phyloP scores from a whole-genome alignment of 2,113 vertebrate species.

The Erinaceus europaeus region DNA sequence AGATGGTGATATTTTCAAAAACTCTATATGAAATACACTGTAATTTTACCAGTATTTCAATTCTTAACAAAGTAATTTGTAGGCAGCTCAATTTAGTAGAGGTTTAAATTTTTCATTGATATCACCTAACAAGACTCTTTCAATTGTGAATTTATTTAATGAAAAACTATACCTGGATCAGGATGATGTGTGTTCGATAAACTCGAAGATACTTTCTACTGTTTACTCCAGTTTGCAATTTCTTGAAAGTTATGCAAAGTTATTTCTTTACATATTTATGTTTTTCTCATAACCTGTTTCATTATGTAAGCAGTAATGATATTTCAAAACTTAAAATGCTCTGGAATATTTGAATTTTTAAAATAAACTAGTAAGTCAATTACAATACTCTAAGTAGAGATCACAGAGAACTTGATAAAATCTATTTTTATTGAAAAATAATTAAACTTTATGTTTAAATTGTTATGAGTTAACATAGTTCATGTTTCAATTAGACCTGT shows the following conservation, averaged over 20 bases:
- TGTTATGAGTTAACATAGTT: neutral
- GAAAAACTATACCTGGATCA: no score
- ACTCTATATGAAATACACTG: neutral
- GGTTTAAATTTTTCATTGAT: conserved; percentile 5
- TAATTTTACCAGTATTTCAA: neutral
- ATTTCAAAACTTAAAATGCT: neutral
- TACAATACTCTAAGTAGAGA: neutral
- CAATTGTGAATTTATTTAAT: neutral
- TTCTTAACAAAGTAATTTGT: neutral
- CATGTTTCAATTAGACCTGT: neutral
- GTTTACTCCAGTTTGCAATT: neutral
- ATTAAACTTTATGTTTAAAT: conserved; percentile 7
- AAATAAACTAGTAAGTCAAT: neutral
- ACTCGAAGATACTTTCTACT: no score
- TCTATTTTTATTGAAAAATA: neutral
- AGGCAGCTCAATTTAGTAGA: conserved; percentile 14
- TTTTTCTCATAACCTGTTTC: neutral
- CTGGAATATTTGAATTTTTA: neutral
- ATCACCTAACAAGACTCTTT: neutral
- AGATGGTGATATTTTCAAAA: neutral
- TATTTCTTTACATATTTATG: neutral
- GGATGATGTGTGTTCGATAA: no score
- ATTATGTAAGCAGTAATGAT: neutral
- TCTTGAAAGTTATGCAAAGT: neutral
- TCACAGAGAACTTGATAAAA: neutral